These are phyloP conservation scores for Stigmatopora argus DNA, from an alignment of 2,113 vertebrate genomes.

Conservation along the genomic window DNA sequence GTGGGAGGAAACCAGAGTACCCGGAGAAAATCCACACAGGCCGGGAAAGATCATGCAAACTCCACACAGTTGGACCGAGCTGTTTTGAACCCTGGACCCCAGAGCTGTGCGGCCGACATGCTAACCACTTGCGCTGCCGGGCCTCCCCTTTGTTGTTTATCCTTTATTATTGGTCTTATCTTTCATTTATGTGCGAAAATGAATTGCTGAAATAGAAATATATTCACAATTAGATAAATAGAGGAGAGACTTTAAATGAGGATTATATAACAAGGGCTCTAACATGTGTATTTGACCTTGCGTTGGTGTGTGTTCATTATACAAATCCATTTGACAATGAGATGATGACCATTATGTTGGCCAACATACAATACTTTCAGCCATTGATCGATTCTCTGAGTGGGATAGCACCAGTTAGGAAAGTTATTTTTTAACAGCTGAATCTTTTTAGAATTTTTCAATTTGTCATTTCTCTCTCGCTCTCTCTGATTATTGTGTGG, in stretches of 20 bases:
- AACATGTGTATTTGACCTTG: background rate
- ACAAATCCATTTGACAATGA: background rate
- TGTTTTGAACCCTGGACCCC: too few species aligned
- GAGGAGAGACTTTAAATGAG: background rate
- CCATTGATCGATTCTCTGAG: background rate
- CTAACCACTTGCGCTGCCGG: too few species aligned
- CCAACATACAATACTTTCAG: background rate
- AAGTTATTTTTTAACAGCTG: constrained; percentile 10
- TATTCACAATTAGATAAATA: background rate
- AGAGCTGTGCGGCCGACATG: too few species aligned
- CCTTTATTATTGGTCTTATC: background rate
- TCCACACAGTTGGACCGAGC: too few species aligned
- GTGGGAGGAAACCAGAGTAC: too few species aligned
- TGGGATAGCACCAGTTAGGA: background rate
- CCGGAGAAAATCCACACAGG: too few species aligned
- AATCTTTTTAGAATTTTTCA: too few species aligned
- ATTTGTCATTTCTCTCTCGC: constrained; percentile 10
- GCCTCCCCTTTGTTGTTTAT: background rate
- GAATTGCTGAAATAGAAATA: background rate
- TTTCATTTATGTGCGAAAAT: background rate
- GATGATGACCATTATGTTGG: background rate
- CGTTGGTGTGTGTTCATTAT: background rate
- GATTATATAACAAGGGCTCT: background rate
- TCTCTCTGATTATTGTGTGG: constrained; percentile 7
- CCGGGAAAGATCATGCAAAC: too few species aligned